Percentiles rank a stretch among this genome's conserved stretches.
phyloP scores from a whole-genome alignment of 2,113 vertebrate species.

The Vidua chalybeata region DNA sequence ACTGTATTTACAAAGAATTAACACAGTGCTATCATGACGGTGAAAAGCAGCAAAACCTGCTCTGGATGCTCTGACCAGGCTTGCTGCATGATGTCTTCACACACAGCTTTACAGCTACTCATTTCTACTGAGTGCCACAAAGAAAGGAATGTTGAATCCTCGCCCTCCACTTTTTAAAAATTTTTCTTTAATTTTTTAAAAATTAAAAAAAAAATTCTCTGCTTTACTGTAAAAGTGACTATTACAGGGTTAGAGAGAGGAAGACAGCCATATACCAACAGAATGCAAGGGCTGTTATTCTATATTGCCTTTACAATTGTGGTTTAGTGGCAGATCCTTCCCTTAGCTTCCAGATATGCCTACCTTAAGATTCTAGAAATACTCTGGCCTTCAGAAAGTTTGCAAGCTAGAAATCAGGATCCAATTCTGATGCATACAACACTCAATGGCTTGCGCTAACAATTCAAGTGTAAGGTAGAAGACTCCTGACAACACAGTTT shows the following conservation, averaged over 20 bases:
- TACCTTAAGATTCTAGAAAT: neutral
- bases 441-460: neutral
- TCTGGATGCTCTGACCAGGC: neutral
- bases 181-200: neutral
- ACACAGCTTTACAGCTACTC: neutral
- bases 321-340: neutral
- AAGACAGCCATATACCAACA: neutral
- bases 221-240: neutral
- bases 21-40: neutral
- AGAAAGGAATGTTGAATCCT: neutral
- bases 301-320: neutral
- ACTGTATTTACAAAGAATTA: neutral
- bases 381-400: neutral
- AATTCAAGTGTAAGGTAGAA: neutral
- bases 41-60: neutral
- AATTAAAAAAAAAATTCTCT: neutral
- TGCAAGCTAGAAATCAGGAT: neutral
- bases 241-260: neutral
- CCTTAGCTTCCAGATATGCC: neutral
- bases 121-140: neutral
- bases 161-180: too few relatives aligned
- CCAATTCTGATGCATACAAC: neutral
- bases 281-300: neutral
- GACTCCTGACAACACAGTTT: neutral
- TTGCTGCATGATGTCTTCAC: neutral